These are phyloP conservation scores for Isoperla grammatica DNA, from an alignment of 2,888 invertebrate genomes.

Conservation along the genomic window DNA sequence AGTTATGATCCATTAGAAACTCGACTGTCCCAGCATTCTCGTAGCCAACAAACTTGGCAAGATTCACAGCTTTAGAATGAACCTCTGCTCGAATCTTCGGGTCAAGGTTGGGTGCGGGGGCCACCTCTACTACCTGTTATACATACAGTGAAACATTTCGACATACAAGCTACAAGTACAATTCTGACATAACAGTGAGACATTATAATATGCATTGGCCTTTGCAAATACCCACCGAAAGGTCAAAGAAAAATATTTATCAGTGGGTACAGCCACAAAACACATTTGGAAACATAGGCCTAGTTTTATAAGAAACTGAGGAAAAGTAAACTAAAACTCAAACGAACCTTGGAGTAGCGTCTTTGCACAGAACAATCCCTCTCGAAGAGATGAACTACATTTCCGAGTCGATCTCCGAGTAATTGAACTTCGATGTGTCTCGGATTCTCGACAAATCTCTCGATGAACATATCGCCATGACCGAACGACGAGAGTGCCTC, in stretches of 20 bases:
- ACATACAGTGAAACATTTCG: too few relatives aligned
- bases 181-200: too few relatives aligned
- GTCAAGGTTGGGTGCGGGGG: background rate
- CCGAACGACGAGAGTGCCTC: background rate
- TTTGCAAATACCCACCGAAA: too few relatives aligned
- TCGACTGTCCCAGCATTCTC: conserved; percentile 58
- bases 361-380: conserved; percentile 9
- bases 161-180: too few relatives aligned
- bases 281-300: too few relatives aligned
- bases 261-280: too few relatives aligned
- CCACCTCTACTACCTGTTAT: background rate
- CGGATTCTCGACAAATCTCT: background rate
- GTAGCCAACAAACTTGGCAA: conserved; percentile 53
- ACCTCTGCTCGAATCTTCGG: conserved; percentile 46
- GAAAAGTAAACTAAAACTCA: too few relatives aligned
- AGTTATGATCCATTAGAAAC: conserved; percentile 52
- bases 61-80: conserved; percentile 50
- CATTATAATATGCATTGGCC: too few relatives aligned
- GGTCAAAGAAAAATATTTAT: too few relatives aligned
- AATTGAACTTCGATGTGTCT: conserved; percentile 6
- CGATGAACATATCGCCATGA: background rate
- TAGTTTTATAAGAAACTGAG: too few relatives aligned
- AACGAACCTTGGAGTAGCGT: background rate
- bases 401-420: background rate
- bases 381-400: background rate